A percentile compares a stretch with the other conserved stretches of the same genome.
Evolutionary conservation across 1,140 invertebrate genomes (phyloP).

Genomic region (Globodera rostochiensis): DNA sequence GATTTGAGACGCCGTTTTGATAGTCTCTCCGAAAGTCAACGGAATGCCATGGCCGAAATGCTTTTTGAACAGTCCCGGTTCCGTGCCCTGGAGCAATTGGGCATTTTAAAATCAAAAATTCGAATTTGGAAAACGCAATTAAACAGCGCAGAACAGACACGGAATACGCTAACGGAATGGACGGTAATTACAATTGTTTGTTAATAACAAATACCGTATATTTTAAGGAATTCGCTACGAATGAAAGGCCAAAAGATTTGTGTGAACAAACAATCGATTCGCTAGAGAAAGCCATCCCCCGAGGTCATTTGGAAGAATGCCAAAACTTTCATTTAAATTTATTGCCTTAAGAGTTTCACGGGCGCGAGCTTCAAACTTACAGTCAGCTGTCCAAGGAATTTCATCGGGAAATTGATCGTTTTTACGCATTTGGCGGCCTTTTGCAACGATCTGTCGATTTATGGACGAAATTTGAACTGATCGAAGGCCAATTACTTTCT

Average conservation of each 20-base stretch:
- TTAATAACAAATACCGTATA: background rate
- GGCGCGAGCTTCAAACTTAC: slow-evolving; percentile 25
- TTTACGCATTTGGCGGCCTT: slow-evolving; percentile 17
- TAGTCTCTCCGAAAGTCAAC: background rate
- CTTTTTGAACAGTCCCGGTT: slow-evolving; percentile 5
- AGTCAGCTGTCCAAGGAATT: slow-evolving; percentile 26
- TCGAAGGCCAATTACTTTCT: background rate
- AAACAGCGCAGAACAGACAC: background rate
- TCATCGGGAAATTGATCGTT: slow-evolving; percentile 1
- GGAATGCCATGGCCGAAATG: background rate
- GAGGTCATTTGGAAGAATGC: too few species aligned
- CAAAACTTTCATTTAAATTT: background rate
- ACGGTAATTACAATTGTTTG: background rate
- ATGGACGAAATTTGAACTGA: slow-evolving; percentile 3
- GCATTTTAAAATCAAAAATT: slow-evolving; percentile 18
- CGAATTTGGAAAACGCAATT: slow-evolving; percentile 10
- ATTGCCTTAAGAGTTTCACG: background rate
- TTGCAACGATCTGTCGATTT: slow-evolving; percentile 17
- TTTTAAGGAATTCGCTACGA: background rate
- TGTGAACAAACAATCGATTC: background rate
- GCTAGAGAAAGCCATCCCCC: background rate
- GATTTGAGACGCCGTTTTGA: slow-evolving; percentile 8
- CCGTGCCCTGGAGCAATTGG: background rate
- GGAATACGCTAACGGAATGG: slow-evolving; percentile 4
- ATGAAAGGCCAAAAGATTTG: background rate